Percentiles rank a stretch among this genome's conserved stretches.
These are phyloP conservation scores for Zoroaster sp. DNA, from an alignment of 53 echinoderm and acorn worm species.

Conservation along the genomic window DNA sequence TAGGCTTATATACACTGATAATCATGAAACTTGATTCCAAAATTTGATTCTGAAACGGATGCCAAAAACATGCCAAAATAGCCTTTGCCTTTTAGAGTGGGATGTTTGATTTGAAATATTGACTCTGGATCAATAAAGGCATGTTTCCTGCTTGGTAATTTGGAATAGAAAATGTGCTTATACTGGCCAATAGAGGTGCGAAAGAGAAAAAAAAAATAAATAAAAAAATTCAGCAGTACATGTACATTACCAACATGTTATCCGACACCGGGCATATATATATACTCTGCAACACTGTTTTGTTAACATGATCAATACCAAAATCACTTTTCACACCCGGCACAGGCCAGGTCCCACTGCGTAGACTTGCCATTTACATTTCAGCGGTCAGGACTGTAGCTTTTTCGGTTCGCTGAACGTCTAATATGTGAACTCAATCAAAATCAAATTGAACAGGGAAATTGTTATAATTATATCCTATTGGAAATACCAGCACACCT, in stretches of 20 bases:
- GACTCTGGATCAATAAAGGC: neutral
- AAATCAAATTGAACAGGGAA: too few species aligned
- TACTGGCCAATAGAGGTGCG: neutral
- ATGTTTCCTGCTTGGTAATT: neutral
- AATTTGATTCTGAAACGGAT: too few species aligned
- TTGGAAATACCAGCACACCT: too few species aligned
- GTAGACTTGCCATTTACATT: neutral
- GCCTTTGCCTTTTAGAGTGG: neutral
- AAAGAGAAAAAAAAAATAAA: too few species aligned
- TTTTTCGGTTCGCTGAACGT: too few species aligned
- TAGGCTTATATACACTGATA: too few species aligned
- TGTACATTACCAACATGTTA: neutral
- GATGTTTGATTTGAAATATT: neutral
- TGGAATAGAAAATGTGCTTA: neutral
- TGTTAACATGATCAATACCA: neutral
- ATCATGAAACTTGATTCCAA: too few species aligned
- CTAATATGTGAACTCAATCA: too few species aligned
- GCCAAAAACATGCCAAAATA: too few species aligned
- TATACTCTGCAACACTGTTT: neutral
- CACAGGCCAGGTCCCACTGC: neutral
- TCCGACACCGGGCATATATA: neutral
- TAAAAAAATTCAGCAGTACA: neutral
- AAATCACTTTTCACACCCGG: neutral
- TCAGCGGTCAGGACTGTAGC: neutral
- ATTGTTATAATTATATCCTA: too few species aligned